Percentiles rank a stretch among this genome's conserved stretches.
These are phyloP conservation scores for Vulpes vulpes DNA, from an alignment of 2,113 vertebrate genomes.

Conservation along the genomic window DNA sequence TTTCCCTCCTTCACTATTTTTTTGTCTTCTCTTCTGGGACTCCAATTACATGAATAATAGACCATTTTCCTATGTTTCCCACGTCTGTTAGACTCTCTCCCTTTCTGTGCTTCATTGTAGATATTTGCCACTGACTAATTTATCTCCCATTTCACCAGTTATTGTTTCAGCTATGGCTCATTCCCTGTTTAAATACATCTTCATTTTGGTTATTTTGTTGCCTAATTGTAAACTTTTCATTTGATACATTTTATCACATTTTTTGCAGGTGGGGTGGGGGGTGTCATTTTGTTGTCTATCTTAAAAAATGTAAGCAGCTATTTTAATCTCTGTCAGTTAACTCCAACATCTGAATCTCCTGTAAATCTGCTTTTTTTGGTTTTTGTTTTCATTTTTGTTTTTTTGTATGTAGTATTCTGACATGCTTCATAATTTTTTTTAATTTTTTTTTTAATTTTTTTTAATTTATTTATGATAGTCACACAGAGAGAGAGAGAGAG, in stretches of 20 bases:
- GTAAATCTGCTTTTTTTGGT: background rate
- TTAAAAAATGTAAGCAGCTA: background rate
- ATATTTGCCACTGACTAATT: slow-evolving; percentile 50
- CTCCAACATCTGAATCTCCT: background rate
- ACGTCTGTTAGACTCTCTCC: background rate
- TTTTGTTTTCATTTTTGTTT: background rate
- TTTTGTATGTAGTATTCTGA: background rate
- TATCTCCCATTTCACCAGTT: background rate
- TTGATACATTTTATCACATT: slow-evolving; percentile 2
- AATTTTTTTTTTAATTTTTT: no score
- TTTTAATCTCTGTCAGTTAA: slow-evolving; percentile 41
- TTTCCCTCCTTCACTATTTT: background rate
- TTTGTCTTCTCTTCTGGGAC: slow-evolving; percentile 10
- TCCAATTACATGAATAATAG: background rate
- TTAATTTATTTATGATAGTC: no score
- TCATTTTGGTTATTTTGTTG: slow-evolving; percentile 43
- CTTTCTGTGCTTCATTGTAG: slow-evolving; percentile 14
- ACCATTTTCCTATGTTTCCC: background rate
- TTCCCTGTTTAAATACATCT: slow-evolving; percentile 41
- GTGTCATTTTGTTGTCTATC: slow-evolving; percentile 31
- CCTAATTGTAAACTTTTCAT: slow-evolving; percentile 29
- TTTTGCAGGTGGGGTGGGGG: background rate
- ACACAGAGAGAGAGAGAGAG: no score
- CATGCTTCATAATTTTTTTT: slow-evolving; percentile 53
- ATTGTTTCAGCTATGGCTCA: background rate